Evolutionary conservation across 2,888 invertebrate genomes (phyloP).

Genomic region (Xanthorhoe spadicearia): DNA sequence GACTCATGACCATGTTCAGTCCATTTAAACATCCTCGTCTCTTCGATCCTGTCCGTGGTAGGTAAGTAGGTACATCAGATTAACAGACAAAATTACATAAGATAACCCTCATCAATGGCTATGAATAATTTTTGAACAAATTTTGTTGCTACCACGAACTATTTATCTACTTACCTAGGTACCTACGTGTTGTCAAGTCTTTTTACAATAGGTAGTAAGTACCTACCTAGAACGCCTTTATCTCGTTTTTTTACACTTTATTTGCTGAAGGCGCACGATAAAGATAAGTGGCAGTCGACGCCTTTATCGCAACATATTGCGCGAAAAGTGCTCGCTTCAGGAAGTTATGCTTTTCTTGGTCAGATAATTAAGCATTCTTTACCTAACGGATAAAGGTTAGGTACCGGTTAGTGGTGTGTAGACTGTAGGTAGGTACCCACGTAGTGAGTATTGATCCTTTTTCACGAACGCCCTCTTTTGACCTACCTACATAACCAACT

Average conservation of each 20-base stretch:
- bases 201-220: slow-evolving; percentile 50
- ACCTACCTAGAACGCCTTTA: slow-evolving; percentile 63
- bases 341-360: slow-evolving; percentile 52
- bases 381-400: slow-evolving; percentile 23
- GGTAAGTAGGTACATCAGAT: too few species aligned
- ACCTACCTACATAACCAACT: slow-evolving; percentile 21
- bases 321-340: slow-evolving; percentile 71
- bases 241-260: slow-evolving; percentile 82
- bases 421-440: slow-evolving; percentile 11
- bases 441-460: slow-evolving; percentile 35
- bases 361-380: slow-evolving; percentile 18
- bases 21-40: too few species aligned
- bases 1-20: too few species aligned
- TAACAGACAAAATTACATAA: too few species aligned
- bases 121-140: neutral
- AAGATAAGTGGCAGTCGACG: slow-evolving; percentile 78
- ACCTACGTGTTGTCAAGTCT: slow-evolving; percentile 54
- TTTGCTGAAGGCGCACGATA: slow-evolving; percentile 83
- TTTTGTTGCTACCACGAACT: neutral
- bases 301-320: slow-evolving; percentile 74
- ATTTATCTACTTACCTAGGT: slow-evolving; percentile 23
- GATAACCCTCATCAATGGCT: too few species aligned
- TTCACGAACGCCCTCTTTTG: slow-evolving; percentile 36
- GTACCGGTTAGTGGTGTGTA: slow-evolving; percentile 16
- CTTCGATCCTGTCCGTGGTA: too few species aligned